These are phyloP conservation scores for Sylvietta virens DNA, from an alignment of 2,113 vertebrate genomes.

Conservation along the genomic window DNA sequence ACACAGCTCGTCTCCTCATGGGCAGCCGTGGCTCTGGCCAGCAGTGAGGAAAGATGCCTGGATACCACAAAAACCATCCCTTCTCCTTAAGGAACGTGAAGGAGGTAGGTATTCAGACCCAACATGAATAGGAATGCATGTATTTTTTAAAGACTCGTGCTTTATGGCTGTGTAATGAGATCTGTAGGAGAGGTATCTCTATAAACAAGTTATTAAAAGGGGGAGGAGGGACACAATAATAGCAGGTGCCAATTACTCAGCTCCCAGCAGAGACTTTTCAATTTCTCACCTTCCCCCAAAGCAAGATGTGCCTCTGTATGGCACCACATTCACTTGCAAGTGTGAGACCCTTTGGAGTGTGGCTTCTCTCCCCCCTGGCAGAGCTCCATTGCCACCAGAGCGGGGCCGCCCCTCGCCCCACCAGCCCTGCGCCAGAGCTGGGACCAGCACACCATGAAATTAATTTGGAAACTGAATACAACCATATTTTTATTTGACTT, in stretches of 20 bases:
- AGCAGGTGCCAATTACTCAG: conserved; percentile 62
- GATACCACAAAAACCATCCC: neutral
- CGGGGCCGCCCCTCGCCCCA: neutral
- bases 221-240: conserved; percentile 26
- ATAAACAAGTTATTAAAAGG: conserved; percentile 50
- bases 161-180: conserved; percentile 1
- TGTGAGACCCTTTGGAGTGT: neutral
- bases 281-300: conserved; percentile 59
- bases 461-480: neutral
- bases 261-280: conserved; percentile 32
- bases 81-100: neutral
- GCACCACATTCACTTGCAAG: neutral
- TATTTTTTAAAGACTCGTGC: neutral
- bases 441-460: neutral
- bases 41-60: neutral
- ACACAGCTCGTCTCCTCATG: neutral
- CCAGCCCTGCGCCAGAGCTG: neutral
- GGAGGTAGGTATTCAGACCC: neutral
- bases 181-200: conserved; percentile 27
- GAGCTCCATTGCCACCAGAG: neutral
- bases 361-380: neutral
- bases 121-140: neutral
- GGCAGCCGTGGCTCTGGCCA: rapidly evolving
- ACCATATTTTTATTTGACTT: neutral
- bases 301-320: conserved; percentile 32